Evolutionary conservation across 1,140 invertebrate species (phyloP).

Genomic region (Gyrodactylus bullatarudis): DNA sequence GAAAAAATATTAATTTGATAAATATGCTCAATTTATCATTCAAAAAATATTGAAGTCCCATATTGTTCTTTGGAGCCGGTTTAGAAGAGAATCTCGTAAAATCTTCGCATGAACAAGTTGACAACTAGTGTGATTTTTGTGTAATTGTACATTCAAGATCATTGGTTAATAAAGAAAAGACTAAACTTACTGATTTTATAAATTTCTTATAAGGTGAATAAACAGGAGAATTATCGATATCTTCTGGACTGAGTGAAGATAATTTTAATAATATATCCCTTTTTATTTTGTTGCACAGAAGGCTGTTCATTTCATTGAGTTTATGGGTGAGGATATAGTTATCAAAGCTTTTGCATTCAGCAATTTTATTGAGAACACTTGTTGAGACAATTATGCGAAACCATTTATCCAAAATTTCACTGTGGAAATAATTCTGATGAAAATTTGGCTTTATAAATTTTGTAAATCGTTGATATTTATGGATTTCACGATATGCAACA

Average conservation of each 20-base stretch:
- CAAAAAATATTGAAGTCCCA: no score
- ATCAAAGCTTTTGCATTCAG: neutral
- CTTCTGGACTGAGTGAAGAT: neutral
- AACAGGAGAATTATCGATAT: neutral
- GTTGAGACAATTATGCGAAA: neutral
- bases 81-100: no score
- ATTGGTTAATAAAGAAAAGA: no score
- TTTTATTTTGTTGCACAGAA: neutral
- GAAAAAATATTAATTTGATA: no score
- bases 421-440: neutral
- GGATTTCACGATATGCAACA: neutral
- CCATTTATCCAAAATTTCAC: neutral
- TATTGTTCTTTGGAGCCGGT: no score
- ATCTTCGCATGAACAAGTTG: no score
- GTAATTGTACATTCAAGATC: no score
- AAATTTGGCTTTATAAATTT: neutral
- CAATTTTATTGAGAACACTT: neutral
- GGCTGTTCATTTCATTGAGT: neutral
- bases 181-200: no score
- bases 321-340: neutral
- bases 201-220: neutral
- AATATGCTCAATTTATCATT: no score
- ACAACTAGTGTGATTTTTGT: no score
- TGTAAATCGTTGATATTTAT: neutral
- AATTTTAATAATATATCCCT: neutral